Evolutionary conservation across 1,140 invertebrate species (phyloP), one percentile per base, ranked within the genome.

Genomic region (Bombus soroeensis): DNA sequence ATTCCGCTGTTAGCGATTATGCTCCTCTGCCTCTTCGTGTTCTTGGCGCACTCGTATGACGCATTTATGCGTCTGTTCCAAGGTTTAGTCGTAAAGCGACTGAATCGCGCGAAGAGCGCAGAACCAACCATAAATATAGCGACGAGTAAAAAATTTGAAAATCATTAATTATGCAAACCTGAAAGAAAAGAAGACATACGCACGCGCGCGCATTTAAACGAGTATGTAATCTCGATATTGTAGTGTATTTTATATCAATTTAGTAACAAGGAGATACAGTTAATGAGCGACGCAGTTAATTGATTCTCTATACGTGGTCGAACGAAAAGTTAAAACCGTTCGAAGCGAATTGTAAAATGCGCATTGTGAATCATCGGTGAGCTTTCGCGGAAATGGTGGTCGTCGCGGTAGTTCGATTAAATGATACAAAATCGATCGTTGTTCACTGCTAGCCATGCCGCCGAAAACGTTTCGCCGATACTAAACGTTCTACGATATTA

Each of bases 1-100:
- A 88, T 91, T 78, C 80, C 78, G 32, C 73, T 62, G 84, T 83
- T 76, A 1, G 12, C 39, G 25, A 71, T 71, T n/a, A 71, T 28
- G 66, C 78, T 59, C 0, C 34, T 32, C 72, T 34, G 34, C 37
- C 62, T 41, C 53, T 62, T 76, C 32, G 70, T 0, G 12, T 41
- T 71, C 37, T 41, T 71, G 37, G 0, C 37, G 0, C 37, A 12
- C 10, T n/a, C 3, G 28, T 53, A 18, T 0, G 47, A 53, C 47
- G 47, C 18, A 0, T 5, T 22, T 53, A 1, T 0, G 1, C 9
- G 70, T 10, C 4, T 4, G 32, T 18, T 41, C 0, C 37, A 2
- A 15, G 2, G 1, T 39, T 70, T 39, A 0, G 13, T 22, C 0
- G 47, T 8, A 22, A 22, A 53, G 22, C 18, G 18, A 53, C 5